These are phyloP conservation scores for Paraescarpia echinospica DNA, from an alignment of 1,140 invertebrate species.

Conservation along the genomic window DNA sequence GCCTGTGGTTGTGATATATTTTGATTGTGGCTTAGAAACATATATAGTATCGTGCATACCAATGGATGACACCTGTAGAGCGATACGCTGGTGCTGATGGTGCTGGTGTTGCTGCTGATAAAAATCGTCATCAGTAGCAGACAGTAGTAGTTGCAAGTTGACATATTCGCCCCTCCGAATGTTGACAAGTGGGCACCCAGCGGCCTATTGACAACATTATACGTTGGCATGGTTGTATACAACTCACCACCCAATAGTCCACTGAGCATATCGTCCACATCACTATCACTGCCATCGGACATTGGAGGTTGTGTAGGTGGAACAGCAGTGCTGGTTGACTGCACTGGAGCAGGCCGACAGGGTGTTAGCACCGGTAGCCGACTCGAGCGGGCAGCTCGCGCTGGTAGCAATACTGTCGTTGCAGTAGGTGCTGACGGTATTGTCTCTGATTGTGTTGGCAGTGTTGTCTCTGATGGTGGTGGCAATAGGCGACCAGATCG, in stretches of 20 bases:
- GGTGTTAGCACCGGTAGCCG: too few relatives aligned
- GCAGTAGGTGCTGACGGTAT: too few relatives aligned
- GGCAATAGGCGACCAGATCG: too few relatives aligned
- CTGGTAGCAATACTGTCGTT: too few relatives aligned
- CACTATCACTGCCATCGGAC: too few relatives aligned
- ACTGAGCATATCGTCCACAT: background rate
- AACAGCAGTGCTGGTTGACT: too few relatives aligned
- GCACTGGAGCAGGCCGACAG: too few relatives aligned
- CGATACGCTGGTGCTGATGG: background rate
- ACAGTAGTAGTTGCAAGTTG: background rate
- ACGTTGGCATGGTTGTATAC: background rate
- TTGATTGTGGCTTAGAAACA: background rate
- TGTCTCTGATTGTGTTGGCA: too few relatives aligned
- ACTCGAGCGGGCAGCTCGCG: too few relatives aligned
- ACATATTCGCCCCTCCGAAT: background rate
- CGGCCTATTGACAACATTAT: background rate
- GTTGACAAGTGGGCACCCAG: background rate
- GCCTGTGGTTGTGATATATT: background rate
- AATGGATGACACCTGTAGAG: background rate
- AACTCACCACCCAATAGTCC: background rate
- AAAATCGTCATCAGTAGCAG: background rate
- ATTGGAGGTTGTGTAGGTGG: too few relatives aligned
- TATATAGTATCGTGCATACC: background rate
- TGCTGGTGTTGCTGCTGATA: background rate
- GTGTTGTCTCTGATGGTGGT: too few relatives aligned